Conservation (phyloP, 2,113 vertebrate species). For the Pteruthius melanotis region DNA sequence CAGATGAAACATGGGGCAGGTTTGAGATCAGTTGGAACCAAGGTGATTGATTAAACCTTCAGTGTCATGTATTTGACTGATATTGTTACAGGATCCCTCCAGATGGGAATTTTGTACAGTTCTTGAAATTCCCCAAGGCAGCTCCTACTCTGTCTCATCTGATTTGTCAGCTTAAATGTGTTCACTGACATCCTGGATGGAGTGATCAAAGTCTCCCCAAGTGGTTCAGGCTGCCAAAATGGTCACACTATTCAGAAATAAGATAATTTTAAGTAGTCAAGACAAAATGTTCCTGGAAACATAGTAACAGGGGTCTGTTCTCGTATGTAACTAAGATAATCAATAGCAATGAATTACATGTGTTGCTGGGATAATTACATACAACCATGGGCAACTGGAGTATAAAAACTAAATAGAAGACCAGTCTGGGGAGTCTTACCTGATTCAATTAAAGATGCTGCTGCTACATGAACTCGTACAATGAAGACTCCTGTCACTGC, state of each 20-base stretch:
- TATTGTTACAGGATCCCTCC: not conserved
- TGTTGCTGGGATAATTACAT: not conserved
- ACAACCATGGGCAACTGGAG: fast-evolving
- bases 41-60: not conserved
- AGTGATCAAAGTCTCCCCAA: not conserved
- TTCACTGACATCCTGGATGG: not conserved
- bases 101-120: not conserved
- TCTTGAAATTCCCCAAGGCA: not conserved
- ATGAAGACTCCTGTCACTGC: not conserved
- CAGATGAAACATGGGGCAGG: not conserved
- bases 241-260: not conserved
- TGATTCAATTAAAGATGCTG: not conserved
- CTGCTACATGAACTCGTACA: not conserved
- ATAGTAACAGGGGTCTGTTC: not conserved
- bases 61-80: not conserved
- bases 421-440: not conserved
- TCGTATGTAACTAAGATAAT: not conserved
- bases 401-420: not conserved
- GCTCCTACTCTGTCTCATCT: not conserved
- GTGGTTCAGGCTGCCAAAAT: not conserved
- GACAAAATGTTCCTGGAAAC: not conserved
- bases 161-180: not conserved
- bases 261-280: not conserved
- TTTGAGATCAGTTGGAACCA: not conserved
- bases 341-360: not conserved